Base-by-base conservation (phyloP, 2,113 vertebrate genomes). In the Romanogobio albipinnatus region DNA sequence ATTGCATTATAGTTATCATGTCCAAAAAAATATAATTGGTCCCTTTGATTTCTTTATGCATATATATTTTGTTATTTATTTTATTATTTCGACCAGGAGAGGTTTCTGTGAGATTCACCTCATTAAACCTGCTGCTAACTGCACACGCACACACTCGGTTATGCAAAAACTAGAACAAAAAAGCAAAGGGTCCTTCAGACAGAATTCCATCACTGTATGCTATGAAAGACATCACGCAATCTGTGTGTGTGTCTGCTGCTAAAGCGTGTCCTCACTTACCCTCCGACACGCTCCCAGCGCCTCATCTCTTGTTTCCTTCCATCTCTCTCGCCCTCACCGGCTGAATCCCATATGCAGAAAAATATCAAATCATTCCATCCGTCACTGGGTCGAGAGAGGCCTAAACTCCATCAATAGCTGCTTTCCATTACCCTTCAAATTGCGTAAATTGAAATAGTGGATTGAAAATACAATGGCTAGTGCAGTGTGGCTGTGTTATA, bases 261-360 rank as follows among this genome's bases (percentile, higher is more conserved):
- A 62, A 49, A 47, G 59, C 4, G 4, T 80, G 77, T 80, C 58
- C 77, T 64, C 53, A 75, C 82, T 76, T 74, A n/a, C 81, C 29
- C 81, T 83, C 19, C 2, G 33, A 61, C 24, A 61, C 17, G 19
- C 82, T 76, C 45, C 49, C 74, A 53, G 74, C 49, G 6, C 43
- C 43, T 74, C 71, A 77, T 45, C 84, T 49, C 76, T 39, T 6
- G 10, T 43, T 62, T 47, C 49, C 75, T 59, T 36, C 24, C 10
- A 3, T 45, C 81, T 47, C 66, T 58, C 68, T 75, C 51, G n/a
- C 26, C 56, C 56, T 66, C 45, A 45, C 58, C 53, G 4, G 15
- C 71, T 84, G 39, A 81, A 49, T 81, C 78, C 22, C 61, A 64
- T 33, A 51, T 49, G 78, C 24, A 66, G 78, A 26, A 81, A 81